Base-by-base conservation (phyloP, 2,888 invertebrate genomes). In the Pyralis farinalis region DNA sequence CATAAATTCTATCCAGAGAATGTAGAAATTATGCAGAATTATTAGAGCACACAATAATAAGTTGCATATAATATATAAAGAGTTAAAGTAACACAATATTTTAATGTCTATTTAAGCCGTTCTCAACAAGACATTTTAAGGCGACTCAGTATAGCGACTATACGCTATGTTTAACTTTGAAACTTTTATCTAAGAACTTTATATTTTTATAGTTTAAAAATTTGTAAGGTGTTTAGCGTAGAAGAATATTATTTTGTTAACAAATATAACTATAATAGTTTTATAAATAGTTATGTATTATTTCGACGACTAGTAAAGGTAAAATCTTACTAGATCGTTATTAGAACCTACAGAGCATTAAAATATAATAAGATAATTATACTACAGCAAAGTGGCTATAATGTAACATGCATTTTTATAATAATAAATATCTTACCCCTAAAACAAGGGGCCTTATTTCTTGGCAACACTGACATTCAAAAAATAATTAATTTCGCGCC, bases 161-260 rank as follows among this genome's bases (percentile, higher is more conserved):
- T 56, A 52, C 71, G 70, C 73, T 72, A 66, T 62, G 62, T 49
- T 64, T 60, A 62, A 59, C 59, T 42, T 69, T 62, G 60, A 62
- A 63, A 61, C 47, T 54, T 71, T 81, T 68, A 74, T 63, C 77
- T 83, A 81, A 82, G 73, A 76, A 66, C 53, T 71, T 79, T 75
- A 62, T 70, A 68, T 59, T 69, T 70, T n/a, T 71, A 71, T 74
- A 73, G 58, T 75, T 78, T 55, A 72, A 75, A 79, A 80, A 77
- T 74, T 82, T 78, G 74, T 82, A 72, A 80, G 71, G 70, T 75
- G 73, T 77, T 76, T 82, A 86, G 83, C 81, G 75, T 87, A 86
- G 87, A 87, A 87, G 87, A 87, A 87, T 86, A 87, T 65, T 77
- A 73, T 70, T 81, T 77, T 74, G 62, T 74, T 78, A 81, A 82